These are phyloP conservation scores for Antechinus stuartii DNA, from an alignment of 2,113 vertebrate species.

Conservation along the genomic window DNA sequence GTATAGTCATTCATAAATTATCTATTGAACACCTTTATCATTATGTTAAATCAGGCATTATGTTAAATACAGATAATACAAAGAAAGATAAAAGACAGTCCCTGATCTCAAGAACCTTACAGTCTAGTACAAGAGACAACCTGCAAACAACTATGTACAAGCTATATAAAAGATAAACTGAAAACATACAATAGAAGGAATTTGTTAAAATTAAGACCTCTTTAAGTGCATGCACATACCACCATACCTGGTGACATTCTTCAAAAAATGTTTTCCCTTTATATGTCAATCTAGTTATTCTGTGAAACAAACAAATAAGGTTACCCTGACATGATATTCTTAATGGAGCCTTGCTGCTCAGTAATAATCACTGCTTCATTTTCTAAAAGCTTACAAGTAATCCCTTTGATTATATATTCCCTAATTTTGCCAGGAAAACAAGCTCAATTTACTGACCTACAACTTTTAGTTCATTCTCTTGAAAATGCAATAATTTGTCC, in stretches of 20 bases:
- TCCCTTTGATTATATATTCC: neutral
- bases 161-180: neutral
- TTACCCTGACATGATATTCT: neutral
- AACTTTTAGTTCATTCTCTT: neutral
- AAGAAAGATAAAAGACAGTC: neutral
- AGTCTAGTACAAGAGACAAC: neutral
- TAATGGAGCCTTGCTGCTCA: neutral
- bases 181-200: neutral
- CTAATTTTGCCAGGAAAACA: neutral
- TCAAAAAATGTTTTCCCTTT: neutral
- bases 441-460: neutral
- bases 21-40: neutral
- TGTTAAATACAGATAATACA: neutral
- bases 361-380: neutral
- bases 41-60: no score
- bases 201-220: neutral
- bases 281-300: neutral
- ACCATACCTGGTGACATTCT: neutral
- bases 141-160: neutral
- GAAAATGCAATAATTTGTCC: neutral
- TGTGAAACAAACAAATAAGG: neutral
- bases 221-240: neutral
- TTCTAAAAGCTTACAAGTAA: neutral
- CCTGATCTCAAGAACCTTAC: neutral
- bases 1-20: neutral